Evolutionary conservation across 2,113 vertebrate species (phyloP).

Genomic region (Megaleporinus macrocephalus): DNA sequence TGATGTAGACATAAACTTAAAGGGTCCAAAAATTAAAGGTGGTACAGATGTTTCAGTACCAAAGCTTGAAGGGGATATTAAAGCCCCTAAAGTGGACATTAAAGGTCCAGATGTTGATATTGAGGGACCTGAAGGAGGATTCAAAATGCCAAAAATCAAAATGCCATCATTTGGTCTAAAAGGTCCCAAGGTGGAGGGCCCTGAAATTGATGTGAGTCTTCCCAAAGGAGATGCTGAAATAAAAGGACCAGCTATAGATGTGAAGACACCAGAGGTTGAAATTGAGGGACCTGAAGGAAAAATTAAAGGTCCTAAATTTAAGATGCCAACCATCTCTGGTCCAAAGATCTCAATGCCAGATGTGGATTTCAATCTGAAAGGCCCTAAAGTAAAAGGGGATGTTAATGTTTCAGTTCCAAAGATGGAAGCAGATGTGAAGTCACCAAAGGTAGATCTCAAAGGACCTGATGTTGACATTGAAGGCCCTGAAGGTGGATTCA

Average conservation of each 20-base stretch:
- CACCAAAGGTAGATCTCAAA: constrained; percentile 21
- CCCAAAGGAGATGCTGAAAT: too few relatives aligned
- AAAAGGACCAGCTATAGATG: too few relatives aligned
- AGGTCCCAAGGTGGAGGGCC: constrained; percentile 4
- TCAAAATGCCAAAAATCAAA: constrained; percentile 63
- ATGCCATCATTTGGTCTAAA: constrained; percentile 57
- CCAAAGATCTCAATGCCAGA: too few relatives aligned
- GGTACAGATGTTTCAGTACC: neutral
- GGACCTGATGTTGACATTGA: constrained; percentile 29
- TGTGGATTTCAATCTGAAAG: too few relatives aligned
- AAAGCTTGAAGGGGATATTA: constrained; percentile 2
- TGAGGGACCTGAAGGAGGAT: constrained; percentile 60
- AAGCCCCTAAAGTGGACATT: neutral
- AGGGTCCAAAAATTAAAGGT: neutral
- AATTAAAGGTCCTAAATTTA: too few relatives aligned
- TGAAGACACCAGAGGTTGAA: neutral
- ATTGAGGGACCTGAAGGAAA: too few relatives aligned
- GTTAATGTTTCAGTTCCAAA: too few relatives aligned
- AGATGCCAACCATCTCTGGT: too few relatives aligned
- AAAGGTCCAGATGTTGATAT: constrained; percentile 57
- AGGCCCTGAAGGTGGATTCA: constrained; percentile 64
- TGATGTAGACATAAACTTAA: constrained; percentile 61
- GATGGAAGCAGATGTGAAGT: too few relatives aligned
- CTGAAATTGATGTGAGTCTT: neutral
- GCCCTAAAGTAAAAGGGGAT: too few relatives aligned